Evolutionary conservation across 2,888 invertebrate genomes (phyloP).

Genomic region (Crossocerus cetratus): DNA sequence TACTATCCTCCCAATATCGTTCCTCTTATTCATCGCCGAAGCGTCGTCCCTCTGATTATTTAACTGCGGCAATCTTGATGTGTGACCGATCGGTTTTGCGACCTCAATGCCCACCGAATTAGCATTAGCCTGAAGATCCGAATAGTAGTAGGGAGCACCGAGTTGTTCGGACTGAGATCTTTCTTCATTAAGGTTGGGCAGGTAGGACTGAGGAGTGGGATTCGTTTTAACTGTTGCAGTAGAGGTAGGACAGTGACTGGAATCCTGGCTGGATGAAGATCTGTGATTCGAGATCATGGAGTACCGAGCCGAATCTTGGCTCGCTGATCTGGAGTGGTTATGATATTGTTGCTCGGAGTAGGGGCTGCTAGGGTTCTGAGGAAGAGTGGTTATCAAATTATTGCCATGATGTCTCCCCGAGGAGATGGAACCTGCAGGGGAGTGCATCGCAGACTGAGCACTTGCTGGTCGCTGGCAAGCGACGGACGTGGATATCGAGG

Average conservation of each 20-base stretch:
- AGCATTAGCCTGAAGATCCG: constrained; percentile 80
- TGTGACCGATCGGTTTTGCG: constrained; percentile 56
- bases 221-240: constrained; percentile 49
- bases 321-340: constrained; percentile 65
- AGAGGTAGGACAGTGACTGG: constrained; percentile 58
- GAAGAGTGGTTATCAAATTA: constrained; percentile 15
- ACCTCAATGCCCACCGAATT: constrained; percentile 47
- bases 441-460: constrained; percentile 58
- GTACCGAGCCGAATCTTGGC: constrained; percentile 52
- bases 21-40: constrained; percentile 76
- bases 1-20: constrained; percentile 85
- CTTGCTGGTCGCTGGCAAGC: constrained; percentile 63
- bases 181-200: constrained; percentile 44
- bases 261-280: constrained; percentile 60
- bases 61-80: constrained; percentile 76
- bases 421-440: constrained; percentile 40
- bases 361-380: constrained; percentile 23
- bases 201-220: constrained; percentile 43
- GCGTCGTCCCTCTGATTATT: constrained; percentile 87
- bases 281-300: constrained; percentile 63
- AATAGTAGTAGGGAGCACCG: constrained; percentile 90
- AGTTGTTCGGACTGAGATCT: constrained; percentile 80
- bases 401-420: constrained; percentile 28
- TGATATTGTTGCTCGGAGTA: constrained; percentile 45
- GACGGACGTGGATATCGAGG: constrained; percentile 56